Conservation (phyloP, 2,797 vertebrate genomes). For the Adelosebastes latens region DNA sequence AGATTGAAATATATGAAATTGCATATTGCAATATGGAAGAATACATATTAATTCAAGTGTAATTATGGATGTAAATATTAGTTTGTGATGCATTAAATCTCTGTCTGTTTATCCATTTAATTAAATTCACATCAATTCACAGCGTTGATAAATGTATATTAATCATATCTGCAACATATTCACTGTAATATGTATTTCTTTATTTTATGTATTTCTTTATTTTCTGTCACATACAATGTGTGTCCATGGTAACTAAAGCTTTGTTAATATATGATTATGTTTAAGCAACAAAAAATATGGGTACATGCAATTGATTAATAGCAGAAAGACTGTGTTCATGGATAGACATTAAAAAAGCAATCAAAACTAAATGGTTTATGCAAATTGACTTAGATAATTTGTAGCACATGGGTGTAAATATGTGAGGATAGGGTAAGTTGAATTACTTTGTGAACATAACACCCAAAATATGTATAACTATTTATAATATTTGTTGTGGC, state of each 20-base stretch:
- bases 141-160: not conserved
- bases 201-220: not conserved
- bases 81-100: not conserved
- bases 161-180: not conserved
- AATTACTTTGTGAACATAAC: not conserved
- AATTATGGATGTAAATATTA: not conserved
- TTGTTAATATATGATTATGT: not conserved
- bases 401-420: not conserved
- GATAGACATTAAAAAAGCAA: not conserved
- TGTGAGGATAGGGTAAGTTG: not conserved
- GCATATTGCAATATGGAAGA: too few species aligned
- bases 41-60: not conserved
- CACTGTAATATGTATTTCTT: not conserved
- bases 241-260: not conserved
- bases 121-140: not conserved
- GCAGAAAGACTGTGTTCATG: not conserved
- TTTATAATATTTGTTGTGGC: not conserved
- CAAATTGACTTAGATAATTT: not conserved
- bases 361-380: not conserved
- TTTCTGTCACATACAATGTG: not conserved
- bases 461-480: not conserved
- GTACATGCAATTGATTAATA: not conserved
- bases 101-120: not conserved
- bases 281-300: not conserved
- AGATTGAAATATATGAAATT: not conserved